Evolutionary conservation across 1,140 invertebrate species (phyloP).

Genomic region (Theocolax elegans): DNA sequence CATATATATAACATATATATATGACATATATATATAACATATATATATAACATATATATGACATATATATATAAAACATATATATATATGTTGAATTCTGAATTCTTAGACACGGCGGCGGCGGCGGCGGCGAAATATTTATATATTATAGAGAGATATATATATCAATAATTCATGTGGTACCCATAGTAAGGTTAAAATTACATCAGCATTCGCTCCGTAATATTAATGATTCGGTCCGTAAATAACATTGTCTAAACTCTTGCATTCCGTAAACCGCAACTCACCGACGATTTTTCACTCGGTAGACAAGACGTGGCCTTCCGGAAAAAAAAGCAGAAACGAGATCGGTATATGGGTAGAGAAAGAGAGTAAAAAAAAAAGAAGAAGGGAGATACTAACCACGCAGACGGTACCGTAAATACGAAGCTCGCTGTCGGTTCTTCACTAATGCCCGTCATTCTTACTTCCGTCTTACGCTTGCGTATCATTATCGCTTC

Average conservation of each 20-base stretch:
- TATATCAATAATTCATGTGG: constrained; percentile 18
- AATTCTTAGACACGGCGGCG: too few species aligned
- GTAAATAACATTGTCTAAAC: constrained; percentile 27
- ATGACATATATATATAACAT: too few species aligned
- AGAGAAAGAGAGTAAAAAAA: constrained; percentile 25
- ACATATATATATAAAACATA: too few species aligned
- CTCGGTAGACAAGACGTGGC: not conserved
- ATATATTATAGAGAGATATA: too few species aligned
- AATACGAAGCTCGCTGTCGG: constrained; percentile 27
- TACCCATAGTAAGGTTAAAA: not conserved
- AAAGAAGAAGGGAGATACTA: not conserved
- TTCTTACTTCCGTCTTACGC: constrained; percentile 34
- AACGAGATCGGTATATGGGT: not conserved
- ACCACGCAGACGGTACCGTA: constrained; percentile 1
- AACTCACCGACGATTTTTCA: constrained; percentile 29
- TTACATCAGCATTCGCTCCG: not conserved
- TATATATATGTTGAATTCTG: too few species aligned
- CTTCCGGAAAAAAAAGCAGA: not conserved
- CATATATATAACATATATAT: too few species aligned
- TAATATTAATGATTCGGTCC: constrained; percentile 34
- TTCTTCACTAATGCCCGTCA: constrained; percentile 17
- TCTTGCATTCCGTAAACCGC: constrained; percentile 7
- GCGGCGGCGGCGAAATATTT: too few species aligned
- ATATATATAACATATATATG: too few species aligned
- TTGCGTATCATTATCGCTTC: constrained; percentile 31